Evolutionary conservation across 2,797 vertebrate genomes (phyloP).

Genomic region (Alauda arvensis): DNA sequence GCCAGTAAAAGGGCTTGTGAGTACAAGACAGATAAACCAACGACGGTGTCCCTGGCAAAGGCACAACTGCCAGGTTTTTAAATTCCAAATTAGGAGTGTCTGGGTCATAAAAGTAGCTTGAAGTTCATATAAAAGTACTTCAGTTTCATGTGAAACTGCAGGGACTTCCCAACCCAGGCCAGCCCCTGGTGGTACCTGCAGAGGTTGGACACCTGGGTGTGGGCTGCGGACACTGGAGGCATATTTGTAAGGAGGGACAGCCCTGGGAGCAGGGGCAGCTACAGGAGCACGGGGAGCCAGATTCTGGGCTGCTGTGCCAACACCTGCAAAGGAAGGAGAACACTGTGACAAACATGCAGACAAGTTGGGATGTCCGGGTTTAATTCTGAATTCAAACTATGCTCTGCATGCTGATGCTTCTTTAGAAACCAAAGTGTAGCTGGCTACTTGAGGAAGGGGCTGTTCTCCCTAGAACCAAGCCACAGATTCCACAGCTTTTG

Average conservation of each 20-base stretch:
- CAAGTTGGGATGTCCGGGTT: not conserved
- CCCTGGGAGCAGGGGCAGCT: constrained; percentile 82
- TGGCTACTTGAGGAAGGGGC: not conserved
- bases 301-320: constrained; percentile 76
- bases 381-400: not conserved
- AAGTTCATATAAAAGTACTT: not conserved
- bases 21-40: not conserved
- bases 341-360: not conserved
- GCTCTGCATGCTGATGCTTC: not conserved
- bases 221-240: constrained; percentile 88
- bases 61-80: not conserved
- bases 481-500: not conserved
- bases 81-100: not conserved
- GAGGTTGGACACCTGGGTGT: constrained; percentile 86
- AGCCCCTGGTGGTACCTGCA: constrained; percentile 80
- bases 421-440: not conserved
- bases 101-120: not conserved
- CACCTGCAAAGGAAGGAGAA: constrained; percentile 58
- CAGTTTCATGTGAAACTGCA: not conserved
- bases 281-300: constrained; percentile 86
- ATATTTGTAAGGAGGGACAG: constrained; percentile 93
- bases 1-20: not conserved
- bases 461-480: not conserved
- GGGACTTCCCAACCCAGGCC: not conserved
- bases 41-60: not conserved